Base-by-base conservation (phyloP, 1,140 invertebrate species). In the Venturia canescens region DNA sequence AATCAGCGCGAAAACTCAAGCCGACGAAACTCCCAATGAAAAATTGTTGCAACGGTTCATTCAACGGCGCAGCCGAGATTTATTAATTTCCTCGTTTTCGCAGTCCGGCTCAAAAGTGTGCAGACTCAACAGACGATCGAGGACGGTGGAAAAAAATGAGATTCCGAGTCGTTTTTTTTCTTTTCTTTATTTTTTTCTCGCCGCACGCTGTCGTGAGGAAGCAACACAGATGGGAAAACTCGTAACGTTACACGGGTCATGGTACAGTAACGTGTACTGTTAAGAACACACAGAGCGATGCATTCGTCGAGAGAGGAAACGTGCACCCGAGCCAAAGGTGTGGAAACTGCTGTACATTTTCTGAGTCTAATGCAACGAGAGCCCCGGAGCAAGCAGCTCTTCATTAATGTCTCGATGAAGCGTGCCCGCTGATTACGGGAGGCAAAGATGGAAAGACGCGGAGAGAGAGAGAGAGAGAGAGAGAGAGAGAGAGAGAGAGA, bases 221-320 rank as follows among this genome's bases (percentile, higher is more conserved):
- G 60, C 7, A 34, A 34, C 31, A 44, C 87, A 87, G 84, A 87
- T 89, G 88, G 86, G 60, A 86, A 87, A 86, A 88, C 81, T 81
- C 50, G 60, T 71, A 67, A 63, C 53, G 26, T 53, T 53, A 50
- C 78, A 82, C 57, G 78, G 87, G 88, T 89, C 85, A 89, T 78
- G 83, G 85, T 89, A 88, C 87, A 86, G 88, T 89, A 88, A 88
- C 80, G 79, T 86, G 85, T 89, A 88, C 87, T 89, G 87, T 88
- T 89, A 89, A 88, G 80, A 85, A n/a, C n/a, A 31, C 50, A 53
- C 57, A 21, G n/a, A 60, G 26, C 16, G 6, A 69, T 69, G 15
- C 16, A 69, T 27, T 18, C 27, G 26, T 76, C n/a, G n/a, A 81
- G 50, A 44, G 63, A 60, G 26, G 57, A 23, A 63, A 21, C 57